Evolutionary conservation across 2,113 vertebrate genomes (phyloP), one percentile per base, ranked within the genome.

Genomic region (Rana temporaria): DNA sequence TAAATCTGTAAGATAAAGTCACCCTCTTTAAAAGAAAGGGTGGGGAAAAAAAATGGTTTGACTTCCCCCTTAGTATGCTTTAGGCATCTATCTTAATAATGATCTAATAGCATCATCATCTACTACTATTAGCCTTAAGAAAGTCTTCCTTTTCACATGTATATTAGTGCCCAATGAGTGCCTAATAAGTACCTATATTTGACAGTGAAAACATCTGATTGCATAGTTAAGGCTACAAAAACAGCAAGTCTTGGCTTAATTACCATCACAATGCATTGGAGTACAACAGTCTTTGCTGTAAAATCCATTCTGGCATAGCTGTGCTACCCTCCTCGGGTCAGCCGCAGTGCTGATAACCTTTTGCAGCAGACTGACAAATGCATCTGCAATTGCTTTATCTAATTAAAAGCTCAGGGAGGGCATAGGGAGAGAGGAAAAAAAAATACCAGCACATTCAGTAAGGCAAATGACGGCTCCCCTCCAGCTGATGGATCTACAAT

Each of bases 261-360:
- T 94, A 94, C 85, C 93, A 94, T 94, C 86, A 93, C 91, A 94
- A 94, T 94, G 89, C 89, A 91, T 92, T 92, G 89, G 89, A 92
- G 90, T 91, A 88, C 86, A 90, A 85, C 93, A 91, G 90, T 89
- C 92, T 79, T 89, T 86, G 86, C 87, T 89, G 87, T 90, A 94
- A 75, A 93, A 91, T 89, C 91, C 84, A 91, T 93, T 92, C 93
- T 91, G 87, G 91, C 90, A 90, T 90, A 89, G 88, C 90, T 69
- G 87, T 90, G 89, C 91, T 87, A 87, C 88, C 85, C 90, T 93
- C 90, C 65, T 85, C 89, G 90, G 94, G 93, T 94, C 93, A 92
- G 91, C 91, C 84, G 60, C 59, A 3, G 89, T 88, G 87, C 92
- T 88, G 93, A 94, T 92, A 94, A 95, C 93, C 93, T 94, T 92